Evolutionary conservation across 2,888 invertebrate species (phyloP), one percentile per base, ranked within the genome.

Genomic region (Teleiodes luculella): DNA sequence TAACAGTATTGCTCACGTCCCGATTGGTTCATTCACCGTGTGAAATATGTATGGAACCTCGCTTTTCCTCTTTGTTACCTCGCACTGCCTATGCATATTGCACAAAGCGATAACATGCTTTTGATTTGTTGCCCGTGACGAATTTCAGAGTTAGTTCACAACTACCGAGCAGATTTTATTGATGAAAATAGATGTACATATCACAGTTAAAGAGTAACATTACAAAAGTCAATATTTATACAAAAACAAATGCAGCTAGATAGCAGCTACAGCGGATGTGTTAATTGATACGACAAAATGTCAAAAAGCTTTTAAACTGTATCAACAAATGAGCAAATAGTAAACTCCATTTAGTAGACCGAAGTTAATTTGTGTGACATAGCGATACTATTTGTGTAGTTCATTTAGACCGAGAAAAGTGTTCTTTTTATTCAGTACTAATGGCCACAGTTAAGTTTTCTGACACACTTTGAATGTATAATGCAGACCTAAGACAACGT

Each of bases 1-100:
- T 89, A 89, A 78, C 89, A 83, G 86, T 87, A 88, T 87, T 88
- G 86, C 83, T 80, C 86, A 83, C 84, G 78, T 82, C 77, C 80
- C 80, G 84, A 80, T 83, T 80, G 85, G 89, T 81, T 86, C 86
- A 85, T 87, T 83, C 87, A 84, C 81, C 86, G 78, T 86, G 80
- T 89, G 86, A 89, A 89, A 86, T 89, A 88, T 88, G 89, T 88
- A 87, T 88, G 80, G 78, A 74, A 74, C 80, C 75, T 74, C 76
- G 74, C 73, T 75, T 82, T 79, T 74, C 76, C 85, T 80, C 81
- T 86, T 84, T 84, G 82, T 86, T 85, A 72, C 68, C 65, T 67
- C 65, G 65, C 64, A 36, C 66, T 66, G 73, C 70, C 65, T 69
- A 59, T 61, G 59, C 55, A 61, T 57, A 58, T 58, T 56, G 60